phyloP scores from a whole-genome alignment of 2,888 invertebrate genomes.

The Autographa gamma region DNA sequence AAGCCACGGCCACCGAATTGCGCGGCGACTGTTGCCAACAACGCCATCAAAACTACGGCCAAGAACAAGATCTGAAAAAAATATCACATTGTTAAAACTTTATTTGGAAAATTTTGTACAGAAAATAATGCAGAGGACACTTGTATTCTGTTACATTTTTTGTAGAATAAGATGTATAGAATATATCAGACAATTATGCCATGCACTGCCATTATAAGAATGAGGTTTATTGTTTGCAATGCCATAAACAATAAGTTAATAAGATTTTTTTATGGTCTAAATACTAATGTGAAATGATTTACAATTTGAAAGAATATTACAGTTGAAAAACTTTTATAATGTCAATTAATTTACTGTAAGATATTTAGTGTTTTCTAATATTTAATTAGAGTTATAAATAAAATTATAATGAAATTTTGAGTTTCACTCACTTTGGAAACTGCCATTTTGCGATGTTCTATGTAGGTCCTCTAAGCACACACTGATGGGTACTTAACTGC shows the following conservation, averaged over 20 bases:
- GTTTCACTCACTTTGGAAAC: constrained; percentile 39
- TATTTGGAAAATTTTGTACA: no score
- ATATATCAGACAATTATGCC: background rate
- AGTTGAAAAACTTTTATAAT: background rate
- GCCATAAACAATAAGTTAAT: background rate
- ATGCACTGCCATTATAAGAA: background rate
- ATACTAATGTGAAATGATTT: background rate
- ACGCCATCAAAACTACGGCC: constrained; percentile 23
- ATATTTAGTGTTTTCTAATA: background rate
- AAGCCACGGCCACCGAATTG: constrained; percentile 21
- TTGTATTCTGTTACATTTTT: background rate
- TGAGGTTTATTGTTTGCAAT: background rate
- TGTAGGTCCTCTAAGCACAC: constrained; percentile 21
- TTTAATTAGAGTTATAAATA: background rate
- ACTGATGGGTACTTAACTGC: constrained; percentile 30
- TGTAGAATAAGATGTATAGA: background rate
- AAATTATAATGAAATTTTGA: background rate
- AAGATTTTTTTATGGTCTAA: background rate
- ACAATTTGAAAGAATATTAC: background rate
- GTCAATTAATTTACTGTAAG: background rate
- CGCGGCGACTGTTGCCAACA: constrained; percentile 17
- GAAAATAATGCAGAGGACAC: background rate
- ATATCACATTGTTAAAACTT: background rate
- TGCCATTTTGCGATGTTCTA: constrained; percentile 41
- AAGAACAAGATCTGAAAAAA: constrained; percentile 36